phyloP scores from a whole-genome alignment of 2,113 vertebrate species.

The Apeltes quadracus region DNA sequence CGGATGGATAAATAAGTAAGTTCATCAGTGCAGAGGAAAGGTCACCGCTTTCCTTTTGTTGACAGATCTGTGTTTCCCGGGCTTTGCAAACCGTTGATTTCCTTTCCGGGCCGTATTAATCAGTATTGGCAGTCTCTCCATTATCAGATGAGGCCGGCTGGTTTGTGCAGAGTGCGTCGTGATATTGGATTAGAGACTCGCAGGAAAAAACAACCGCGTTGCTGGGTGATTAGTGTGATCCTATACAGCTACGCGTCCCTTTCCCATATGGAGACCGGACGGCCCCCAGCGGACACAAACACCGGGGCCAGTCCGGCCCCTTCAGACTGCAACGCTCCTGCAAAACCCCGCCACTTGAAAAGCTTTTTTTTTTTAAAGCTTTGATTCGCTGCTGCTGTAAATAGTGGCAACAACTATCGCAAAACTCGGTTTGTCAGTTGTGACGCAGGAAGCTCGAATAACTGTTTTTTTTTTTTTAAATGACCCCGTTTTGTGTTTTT shows the following conservation, averaged over 20 bases:
- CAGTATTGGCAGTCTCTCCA: conserved; percentile 51
- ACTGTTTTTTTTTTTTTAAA: neutral
- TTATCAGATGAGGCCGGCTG: conserved; percentile 58
- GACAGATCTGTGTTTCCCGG: conserved; percentile 34
- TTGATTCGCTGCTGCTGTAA: conserved; percentile 45
- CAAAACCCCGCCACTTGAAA: neutral
- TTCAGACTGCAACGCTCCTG: conserved; percentile 23
- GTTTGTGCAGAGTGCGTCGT: conserved; percentile 42
- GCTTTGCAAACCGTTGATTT: conserved; percentile 45
- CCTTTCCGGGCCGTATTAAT: conserved; percentile 45
- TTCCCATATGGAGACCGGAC: conserved; percentile 23
- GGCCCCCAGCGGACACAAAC: conserved; percentile 31
- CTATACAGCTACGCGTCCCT: conserved; percentile 35
- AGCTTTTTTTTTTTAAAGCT: conserved; percentile 37
- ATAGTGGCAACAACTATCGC: neutral
- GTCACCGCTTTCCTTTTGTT: conserved; percentile 46
- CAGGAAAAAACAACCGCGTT: conserved; percentile 37
- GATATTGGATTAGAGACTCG: conserved; percentile 65
- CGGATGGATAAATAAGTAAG: conserved; percentile 30
- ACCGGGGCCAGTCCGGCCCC: conserved; percentile 32
- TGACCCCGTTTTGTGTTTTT: neutral
- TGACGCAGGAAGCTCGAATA: conserved; percentile 64
- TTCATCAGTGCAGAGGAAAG: conserved; percentile 37
- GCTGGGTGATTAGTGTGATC: conserved; percentile 50
- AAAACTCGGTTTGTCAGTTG: conserved; percentile 3